Conservation (phyloP, 2,113 vertebrate genomes). For the Origma solitaria region DNA sequence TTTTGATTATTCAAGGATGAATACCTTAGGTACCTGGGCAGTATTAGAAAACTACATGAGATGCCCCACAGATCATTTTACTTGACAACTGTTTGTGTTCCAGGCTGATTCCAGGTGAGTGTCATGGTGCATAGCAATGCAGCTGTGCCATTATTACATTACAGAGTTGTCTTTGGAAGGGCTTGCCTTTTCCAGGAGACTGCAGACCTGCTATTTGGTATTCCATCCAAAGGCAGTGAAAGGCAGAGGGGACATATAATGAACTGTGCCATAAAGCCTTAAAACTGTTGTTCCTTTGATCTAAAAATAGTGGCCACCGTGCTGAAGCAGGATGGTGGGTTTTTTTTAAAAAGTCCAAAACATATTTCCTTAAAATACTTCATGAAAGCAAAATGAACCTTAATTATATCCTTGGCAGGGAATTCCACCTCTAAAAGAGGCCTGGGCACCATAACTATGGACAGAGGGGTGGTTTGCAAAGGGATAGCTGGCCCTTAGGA, state of each 20-base stretch:
- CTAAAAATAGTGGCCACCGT: background rate
- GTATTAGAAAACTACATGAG: background rate
- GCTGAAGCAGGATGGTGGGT: background rate
- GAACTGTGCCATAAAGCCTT: background rate
- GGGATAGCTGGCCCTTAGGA: background rate
- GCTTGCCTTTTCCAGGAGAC: background rate
- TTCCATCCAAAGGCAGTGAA: background rate
- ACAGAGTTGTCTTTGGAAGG: background rate
- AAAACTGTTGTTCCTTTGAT: background rate
- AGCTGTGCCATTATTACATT: background rate
- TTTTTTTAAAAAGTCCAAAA: background rate
- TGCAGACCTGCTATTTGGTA: background rate
- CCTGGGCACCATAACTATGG: background rate
- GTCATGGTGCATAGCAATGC: background rate
- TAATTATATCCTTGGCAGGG: background rate
- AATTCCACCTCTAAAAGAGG: background rate
- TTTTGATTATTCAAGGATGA: conserved; percentile 2
- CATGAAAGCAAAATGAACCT: background rate
- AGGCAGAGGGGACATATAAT: background rate
- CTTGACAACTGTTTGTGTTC: conserved; percentile 15
- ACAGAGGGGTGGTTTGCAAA: background rate
- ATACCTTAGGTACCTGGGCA: background rate
- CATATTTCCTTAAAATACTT: background rate
- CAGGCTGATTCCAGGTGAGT: background rate
- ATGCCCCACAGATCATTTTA: background rate